Percentiles rank a stretch among this genome's conserved stretches.
These are phyloP conservation scores for Thermophis baileyi DNA, from an alignment of 2,113 vertebrate genomes.

Conservation along the genomic window DNA sequence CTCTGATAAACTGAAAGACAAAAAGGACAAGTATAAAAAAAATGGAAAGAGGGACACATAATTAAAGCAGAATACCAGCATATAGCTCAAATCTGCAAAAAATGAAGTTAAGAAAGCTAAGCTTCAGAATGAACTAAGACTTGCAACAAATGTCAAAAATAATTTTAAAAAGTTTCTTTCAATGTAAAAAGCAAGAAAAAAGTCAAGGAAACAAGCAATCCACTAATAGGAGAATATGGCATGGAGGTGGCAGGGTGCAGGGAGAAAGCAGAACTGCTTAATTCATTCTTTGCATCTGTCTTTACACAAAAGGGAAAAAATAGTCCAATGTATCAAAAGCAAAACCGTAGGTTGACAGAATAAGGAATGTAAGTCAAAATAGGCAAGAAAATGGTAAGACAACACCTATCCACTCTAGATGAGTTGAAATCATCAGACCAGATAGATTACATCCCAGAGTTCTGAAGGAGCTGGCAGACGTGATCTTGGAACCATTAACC, in stretches of 20 bases:
- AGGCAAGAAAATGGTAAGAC: background rate
- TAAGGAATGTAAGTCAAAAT: background rate
- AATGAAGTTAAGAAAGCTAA: background rate
- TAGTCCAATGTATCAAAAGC: background rate
- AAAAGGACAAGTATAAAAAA: background rate
- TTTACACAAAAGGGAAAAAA: background rate
- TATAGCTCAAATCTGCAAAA: background rate
- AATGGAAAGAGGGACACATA: background rate
- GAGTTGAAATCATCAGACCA: background rate
- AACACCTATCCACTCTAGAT: background rate
- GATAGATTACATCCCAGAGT: background rate
- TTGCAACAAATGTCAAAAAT: background rate
- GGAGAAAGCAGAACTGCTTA: background rate
- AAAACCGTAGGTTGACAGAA: background rate
- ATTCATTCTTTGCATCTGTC: background rate
- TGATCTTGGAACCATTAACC: background rate
- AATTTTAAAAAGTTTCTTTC: background rate
- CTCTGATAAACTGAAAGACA: background rate
- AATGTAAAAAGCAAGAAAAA: background rate
- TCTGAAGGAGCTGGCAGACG: background rate
- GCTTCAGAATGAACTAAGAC: background rate
- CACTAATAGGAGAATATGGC: background rate
- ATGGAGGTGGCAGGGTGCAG: background rate
- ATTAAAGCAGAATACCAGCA: background rate
- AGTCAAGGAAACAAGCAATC: background rate